These are phyloP conservation scores for Falco concolor DNA, from an alignment of 2,797 vertebrate genomes.

Conservation along the genomic window DNA sequence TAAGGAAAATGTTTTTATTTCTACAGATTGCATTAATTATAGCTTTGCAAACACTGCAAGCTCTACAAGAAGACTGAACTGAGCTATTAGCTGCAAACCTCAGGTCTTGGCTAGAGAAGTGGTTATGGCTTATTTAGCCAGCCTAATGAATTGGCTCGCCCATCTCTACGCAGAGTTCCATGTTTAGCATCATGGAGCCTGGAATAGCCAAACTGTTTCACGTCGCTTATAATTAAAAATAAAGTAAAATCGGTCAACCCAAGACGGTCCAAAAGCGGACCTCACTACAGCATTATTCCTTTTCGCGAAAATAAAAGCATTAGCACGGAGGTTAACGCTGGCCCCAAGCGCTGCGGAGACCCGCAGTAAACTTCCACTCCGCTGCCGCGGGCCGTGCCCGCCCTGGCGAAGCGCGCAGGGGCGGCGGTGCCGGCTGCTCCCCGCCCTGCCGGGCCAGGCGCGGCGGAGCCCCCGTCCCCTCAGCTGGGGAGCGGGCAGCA, in stretches of 20 bases:
- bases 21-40: slow-evolving; percentile 71
- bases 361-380: neutral
- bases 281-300: neutral
- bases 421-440: neutral
- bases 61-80: slow-evolving; percentile 25
- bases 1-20: slow-evolving; percentile 68
- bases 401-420: neutral
- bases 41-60: slow-evolving; percentile 49
- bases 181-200: slow-evolving; percentile 6
- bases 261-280: neutral
- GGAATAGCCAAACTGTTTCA: neutral
- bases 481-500: neutral
- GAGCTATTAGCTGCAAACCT: slow-evolving; percentile 59
- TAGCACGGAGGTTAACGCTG: neutral
- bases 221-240: neutral
- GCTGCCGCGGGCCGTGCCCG: neutral
- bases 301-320: neutral
- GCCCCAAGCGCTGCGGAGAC: neutral
- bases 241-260: neutral
- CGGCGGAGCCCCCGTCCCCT: neutral
- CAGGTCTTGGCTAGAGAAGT: slow-evolving; percentile 38
- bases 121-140: slow-evolving; percentile 47
- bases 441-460: neutral
- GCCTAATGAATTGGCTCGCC: slow-evolving; percentile 47
- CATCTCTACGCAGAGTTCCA: neutral